Evolutionary conservation across 1,140 invertebrate genomes (phyloP), one percentile per base, ranked within the genome.

Genomic region (Aplysia californica): DNA sequence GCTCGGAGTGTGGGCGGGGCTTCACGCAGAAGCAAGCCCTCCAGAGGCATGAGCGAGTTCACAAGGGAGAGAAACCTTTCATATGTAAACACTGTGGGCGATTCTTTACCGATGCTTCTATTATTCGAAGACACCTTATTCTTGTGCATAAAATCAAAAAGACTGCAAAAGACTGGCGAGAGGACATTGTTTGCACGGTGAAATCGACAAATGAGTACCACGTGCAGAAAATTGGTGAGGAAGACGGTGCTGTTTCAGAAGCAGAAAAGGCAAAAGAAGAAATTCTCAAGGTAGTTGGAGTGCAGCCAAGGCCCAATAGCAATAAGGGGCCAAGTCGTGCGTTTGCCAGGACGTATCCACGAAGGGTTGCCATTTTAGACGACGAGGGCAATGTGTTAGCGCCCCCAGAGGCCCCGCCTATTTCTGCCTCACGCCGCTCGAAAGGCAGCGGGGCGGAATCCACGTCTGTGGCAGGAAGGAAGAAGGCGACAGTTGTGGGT

Each of bases 51-150:
- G 92, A 98, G 58, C 91, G 97, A 61, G 98, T 97, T 1, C 97
- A 99, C 88, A 96, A 95, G 0, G 97, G 97, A 0, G 96, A 98
- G 87, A 94, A 97, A 85, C 97, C 97, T 0, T 99, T 97, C 89
- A 85, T 82, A 6, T 88, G 89, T 81, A 82, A 88, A 75, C 88
- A 91, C 31, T 93, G 93, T 86, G 87, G 90, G 55, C 92, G 93
- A 82, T 91, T 90, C 4, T 93, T 93, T 81, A 83, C 79, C 61
- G 83, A 87, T 77, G 77, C 83, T 29, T 84, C 85, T n/a, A 84
- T 86, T 29, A 81, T 87, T 21, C 77, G 85, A 59, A 77, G 86
- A 6, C 87, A 88, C 65, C 56, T 88, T 39, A 90, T 80, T 58
- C 72, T 84, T 26, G 82, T 86, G 21, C 85, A 86, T 50, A 86